Conservation (phyloP, 2,113 vertebrate species). For the Tragelaphus buxtoni region DNA sequence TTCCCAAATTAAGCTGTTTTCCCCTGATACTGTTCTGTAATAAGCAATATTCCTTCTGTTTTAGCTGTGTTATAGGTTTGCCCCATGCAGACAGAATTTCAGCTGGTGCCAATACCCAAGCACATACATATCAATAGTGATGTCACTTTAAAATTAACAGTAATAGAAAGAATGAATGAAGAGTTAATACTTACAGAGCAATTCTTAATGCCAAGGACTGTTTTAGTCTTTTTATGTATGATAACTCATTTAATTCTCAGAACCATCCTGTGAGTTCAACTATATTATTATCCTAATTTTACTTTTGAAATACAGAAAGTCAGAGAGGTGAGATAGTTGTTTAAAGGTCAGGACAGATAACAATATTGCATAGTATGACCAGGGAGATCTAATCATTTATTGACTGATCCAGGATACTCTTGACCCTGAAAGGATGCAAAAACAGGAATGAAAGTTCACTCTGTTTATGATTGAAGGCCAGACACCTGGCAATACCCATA, state of each 20-base stretch:
- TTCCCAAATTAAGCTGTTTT: background rate
- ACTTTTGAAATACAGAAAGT: background rate
- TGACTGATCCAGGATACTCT: background rate
- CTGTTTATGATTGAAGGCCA: background rate
- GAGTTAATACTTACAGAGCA: background rate
- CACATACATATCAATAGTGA: background rate
- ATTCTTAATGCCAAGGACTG: background rate
- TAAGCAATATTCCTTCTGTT: background rate
- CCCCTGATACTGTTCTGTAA: background rate
- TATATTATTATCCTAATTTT: background rate
- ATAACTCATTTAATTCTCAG: background rate
- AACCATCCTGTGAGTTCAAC: background rate
- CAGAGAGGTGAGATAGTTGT: background rate
- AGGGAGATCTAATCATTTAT: background rate
- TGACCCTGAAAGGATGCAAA: background rate
- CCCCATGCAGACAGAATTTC: background rate
- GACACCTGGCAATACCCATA: background rate
- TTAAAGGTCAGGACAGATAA: background rate
- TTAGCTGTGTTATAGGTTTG: background rate
- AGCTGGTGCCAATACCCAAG: background rate
- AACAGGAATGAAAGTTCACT: background rate
- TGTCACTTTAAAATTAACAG: background rate
- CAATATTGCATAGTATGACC: background rate
- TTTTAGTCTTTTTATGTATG: background rate
- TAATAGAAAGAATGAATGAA: background rate